Evolutionary conservation across 2,888 invertebrate genomes (phyloP).

Genomic region (Parapristionchus giblindavisi): DNA sequence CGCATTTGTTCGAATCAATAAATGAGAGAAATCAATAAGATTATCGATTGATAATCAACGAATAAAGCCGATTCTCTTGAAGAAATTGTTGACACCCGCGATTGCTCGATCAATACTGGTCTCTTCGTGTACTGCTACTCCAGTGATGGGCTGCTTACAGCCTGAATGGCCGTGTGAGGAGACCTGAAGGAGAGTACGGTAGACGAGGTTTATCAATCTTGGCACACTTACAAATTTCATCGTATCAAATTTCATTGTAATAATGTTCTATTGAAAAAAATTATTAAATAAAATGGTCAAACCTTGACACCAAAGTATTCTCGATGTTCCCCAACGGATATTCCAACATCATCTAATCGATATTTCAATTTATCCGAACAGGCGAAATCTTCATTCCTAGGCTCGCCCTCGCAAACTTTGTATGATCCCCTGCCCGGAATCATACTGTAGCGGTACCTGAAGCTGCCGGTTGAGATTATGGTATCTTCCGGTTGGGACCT

Average conservation of each 20-base stretch:
- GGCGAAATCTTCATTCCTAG: constrained; percentile 61
- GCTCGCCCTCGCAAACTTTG: constrained; percentile 58
- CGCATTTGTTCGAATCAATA: too few species aligned
- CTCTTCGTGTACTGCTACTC: constrained; percentile 2
- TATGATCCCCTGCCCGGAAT: constrained; percentile 47
- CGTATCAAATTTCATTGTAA: too few species aligned
- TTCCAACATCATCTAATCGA: constrained; percentile 51
- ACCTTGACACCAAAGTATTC: constrained; percentile 64
- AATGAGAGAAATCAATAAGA: too few species aligned
- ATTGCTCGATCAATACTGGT: background rate
- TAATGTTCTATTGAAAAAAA: too few species aligned
- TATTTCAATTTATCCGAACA: constrained; percentile 62
- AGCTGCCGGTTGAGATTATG: background rate
- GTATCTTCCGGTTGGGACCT: constrained; percentile 1
- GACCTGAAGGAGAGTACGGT: background rate
- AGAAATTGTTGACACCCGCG: constrained; percentile 15
- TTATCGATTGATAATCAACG: background rate
- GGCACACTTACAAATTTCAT: too few species aligned
- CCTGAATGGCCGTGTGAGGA: constrained; percentile 12
- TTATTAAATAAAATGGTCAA: background rate
- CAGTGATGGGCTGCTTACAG: background rate
- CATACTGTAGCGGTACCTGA: constrained; percentile 60
- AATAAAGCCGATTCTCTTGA: constrained; percentile 11
- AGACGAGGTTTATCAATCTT: background rate
- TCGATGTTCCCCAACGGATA: constrained; percentile 61